Conservation (phyloP, 2,113 vertebrate species). For the Aix galericulata region DNA sequence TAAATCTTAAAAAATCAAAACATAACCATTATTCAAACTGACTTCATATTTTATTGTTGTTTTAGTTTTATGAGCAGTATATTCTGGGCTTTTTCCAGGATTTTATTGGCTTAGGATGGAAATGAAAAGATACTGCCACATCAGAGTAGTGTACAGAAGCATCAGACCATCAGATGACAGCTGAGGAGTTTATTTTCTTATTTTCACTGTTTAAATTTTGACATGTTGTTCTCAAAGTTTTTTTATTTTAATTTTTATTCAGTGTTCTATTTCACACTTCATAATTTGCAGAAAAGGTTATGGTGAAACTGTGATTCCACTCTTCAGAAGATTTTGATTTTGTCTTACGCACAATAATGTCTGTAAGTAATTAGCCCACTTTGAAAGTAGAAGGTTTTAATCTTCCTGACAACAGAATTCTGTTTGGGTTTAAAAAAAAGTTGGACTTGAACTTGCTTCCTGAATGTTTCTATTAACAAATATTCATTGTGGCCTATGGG, state of each 20-base stretch:
- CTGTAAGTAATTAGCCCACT: background rate
- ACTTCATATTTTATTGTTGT: background rate
- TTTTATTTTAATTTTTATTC: background rate
- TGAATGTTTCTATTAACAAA: background rate
- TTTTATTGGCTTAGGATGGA: background rate
- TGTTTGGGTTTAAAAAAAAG: background rate
- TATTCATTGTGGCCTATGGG: fast-evolving
- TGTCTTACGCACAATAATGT: background rate
- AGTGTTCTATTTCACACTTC: constrained; percentile 38
- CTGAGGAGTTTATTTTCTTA: constrained; percentile 21
- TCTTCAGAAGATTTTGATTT: background rate
- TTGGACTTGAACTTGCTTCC: background rate
- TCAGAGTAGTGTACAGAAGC: background rate
- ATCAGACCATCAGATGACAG: background rate
- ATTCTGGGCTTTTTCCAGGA: background rate
- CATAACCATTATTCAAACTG: background rate
- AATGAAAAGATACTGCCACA: background rate
- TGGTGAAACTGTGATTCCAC: background rate
- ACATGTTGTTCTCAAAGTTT: constrained; percentile 28
- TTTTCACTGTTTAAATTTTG: constrained; percentile 17
- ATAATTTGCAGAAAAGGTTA: constrained; percentile 22
- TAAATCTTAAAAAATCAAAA: background rate
- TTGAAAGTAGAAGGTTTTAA: background rate
- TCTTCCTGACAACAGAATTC: background rate
- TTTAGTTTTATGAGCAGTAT: background rate